Evolutionary conservation across 2,888 invertebrate genomes (phyloP), one percentile per base, ranked within the genome.

Genomic region (Nomada ferruginata): DNA sequence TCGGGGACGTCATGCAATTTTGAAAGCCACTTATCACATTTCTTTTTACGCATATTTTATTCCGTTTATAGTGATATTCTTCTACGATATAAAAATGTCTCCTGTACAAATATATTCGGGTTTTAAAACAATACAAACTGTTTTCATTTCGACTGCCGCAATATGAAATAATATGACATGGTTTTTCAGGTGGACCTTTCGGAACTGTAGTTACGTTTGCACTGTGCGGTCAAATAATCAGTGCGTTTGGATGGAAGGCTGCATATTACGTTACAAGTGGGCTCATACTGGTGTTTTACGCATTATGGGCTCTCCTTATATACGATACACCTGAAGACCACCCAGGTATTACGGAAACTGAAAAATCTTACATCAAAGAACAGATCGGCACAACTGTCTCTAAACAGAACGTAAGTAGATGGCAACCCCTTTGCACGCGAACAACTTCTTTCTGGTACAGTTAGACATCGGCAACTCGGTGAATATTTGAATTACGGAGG

Each of bases 161-260:
- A 59, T 15, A 26, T 5, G 50, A n/a, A 60, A 23, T 57, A 75
- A 63, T 26, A n/a, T 42, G 11, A 50, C 18, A 9, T 26, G 64
- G 11, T 68, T 77, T 76, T 63, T 95, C 95, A 96, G 97, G 97
- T 66, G 97, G 97, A 23, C 96, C 96, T 0, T 94, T 97, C 72
- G 97, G 96, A 23, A 96, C 96, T 0, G 96, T 96, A 2, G 94
- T 96, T 1, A 96, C 97, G 0, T 96, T 96, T 95, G 95, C 96
- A 0, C 90, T 96, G 0, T 96, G 96, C 60, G 97, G 97, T 1
- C 93, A 95, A 1, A 93, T 97, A 0, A 95, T 96, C 83, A 95
- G 95, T 77, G 93, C 94, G 36, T 94, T 94, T 57, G 96, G 96
- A 64, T 97, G 97, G 97, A 95, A 94, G 20, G 95, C 96, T 90